Evolutionary conservation across 2,113 vertebrate genomes (phyloP).

Genomic region (Sclerurus mexicanus): DNA sequence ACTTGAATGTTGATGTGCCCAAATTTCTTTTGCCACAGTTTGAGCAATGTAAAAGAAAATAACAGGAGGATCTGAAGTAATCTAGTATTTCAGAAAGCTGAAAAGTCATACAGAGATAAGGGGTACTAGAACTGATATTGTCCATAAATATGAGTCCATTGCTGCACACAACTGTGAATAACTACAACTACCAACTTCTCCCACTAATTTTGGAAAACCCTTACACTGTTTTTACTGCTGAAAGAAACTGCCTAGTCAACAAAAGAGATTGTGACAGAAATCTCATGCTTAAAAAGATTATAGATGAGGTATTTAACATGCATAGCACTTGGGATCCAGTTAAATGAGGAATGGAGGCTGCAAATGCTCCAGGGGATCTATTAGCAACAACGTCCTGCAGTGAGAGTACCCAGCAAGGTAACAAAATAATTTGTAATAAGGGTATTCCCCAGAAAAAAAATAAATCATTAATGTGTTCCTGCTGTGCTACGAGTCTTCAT

Average conservation of each 20-base stretch:
- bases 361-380: slow-evolving; percentile 51
- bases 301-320: slow-evolving; percentile 46
- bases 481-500: slow-evolving; percentile 28
- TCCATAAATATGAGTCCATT: not conserved
- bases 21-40: not conserved
- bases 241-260: not conserved
- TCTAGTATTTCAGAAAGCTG: not conserved
- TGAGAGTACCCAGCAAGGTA: slow-evolving; percentile 22
- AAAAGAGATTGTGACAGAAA: not conserved
- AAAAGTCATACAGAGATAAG: not conserved
- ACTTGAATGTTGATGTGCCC: not conserved
- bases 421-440: slow-evolving; percentile 37
- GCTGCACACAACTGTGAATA: not conserved
- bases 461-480: slow-evolving; percentile 40
- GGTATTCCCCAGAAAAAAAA: slow-evolving; percentile 17
- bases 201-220: not conserved
- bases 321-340: slow-evolving; percentile 14
- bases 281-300: slow-evolving; percentile 35
- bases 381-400: slow-evolving; percentile 35
- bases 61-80: not conserved
- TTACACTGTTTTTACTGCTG: not conserved
- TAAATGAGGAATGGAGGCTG: slow-evolving; percentile 13
- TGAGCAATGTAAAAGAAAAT: not conserved
- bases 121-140: not conserved
- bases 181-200: not conserved